phyloP scores from a whole-genome alignment of 2,888 invertebrate genomes.

The Dicyrtoma fusca region DNA sequence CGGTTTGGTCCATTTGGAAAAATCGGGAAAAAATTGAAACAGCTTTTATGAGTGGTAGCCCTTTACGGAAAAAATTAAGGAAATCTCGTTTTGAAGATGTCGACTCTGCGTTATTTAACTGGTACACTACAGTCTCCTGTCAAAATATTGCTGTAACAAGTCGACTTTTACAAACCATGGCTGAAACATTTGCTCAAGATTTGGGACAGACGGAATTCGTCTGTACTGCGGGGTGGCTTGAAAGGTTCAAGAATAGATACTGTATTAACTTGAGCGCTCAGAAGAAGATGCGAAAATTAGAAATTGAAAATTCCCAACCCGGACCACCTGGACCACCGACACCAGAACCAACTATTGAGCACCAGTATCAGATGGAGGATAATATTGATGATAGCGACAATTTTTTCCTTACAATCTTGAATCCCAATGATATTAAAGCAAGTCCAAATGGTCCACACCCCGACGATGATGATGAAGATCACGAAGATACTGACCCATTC shows the following conservation, averaged over 20 bases:
- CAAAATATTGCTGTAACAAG: conserved; percentile 13
- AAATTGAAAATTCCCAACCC: too few species aligned
- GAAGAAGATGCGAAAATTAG: neutral
- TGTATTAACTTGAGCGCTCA: neutral
- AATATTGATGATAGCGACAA: neutral
- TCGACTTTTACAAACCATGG: conserved; percentile 10
- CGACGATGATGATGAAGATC: too few species aligned
- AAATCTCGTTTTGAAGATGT: conserved; percentile 5
- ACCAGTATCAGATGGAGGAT: neutral
- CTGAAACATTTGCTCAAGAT: conserved; percentile 5
- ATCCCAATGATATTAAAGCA: neutral
- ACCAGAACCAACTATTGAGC: too few species aligned
- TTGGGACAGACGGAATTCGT: conserved; percentile 2
- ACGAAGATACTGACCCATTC: too few species aligned
- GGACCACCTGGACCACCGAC: too few species aligned
- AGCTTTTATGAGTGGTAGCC: neutral
- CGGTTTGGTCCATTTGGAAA: conserved; percentile 12
- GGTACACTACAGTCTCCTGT: conserved; percentile 16
- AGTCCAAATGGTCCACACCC: too few species aligned
- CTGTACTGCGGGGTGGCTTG: conserved; percentile 12
- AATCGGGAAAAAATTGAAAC: conserved; percentile 4
- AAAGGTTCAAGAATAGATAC: conserved; percentile 6
- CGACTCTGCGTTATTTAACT: conserved; percentile 1
- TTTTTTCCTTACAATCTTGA: neutral
- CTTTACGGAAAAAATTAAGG: conserved; percentile 2